Conservation (phyloP, 30 jellyfish, hydroid and myxozoan genomes). For the Pelagia noctiluca region DNA sequence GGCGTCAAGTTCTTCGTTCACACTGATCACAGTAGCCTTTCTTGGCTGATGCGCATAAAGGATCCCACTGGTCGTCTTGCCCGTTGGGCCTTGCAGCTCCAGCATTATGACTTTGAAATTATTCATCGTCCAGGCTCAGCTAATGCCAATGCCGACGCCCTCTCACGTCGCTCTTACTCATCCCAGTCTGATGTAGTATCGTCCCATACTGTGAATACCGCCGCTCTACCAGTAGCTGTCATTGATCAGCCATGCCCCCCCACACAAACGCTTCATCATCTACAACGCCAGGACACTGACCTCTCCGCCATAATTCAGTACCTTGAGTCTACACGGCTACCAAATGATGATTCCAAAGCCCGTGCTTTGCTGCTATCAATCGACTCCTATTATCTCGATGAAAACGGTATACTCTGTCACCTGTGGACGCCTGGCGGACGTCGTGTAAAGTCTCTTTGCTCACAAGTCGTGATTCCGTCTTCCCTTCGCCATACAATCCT, state of each 20-base stretch:
- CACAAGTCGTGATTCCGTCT: conserved; percentile 54
- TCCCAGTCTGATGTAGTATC: neutral
- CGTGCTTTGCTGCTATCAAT: neutral
- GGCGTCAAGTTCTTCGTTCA: conserved; percentile 17
- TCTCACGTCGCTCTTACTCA: neutral
- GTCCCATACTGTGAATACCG: no score
- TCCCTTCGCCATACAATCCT: conserved; percentile 33
- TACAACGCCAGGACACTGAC: neutral
- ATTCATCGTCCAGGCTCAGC: conserved; percentile 58
- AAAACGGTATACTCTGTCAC: conserved; percentile 25
- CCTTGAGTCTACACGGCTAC: neutral
- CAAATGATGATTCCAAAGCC: neutral
- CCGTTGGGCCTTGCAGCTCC: conserved; percentile 58
- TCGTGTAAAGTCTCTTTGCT: neutral
- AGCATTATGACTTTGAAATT: conserved; percentile 55
- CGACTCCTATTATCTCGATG: conserved; percentile 21
- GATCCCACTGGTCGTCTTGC: conserved; percentile 60
- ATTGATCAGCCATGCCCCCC: neutral
- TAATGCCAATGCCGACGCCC: conserved; percentile 48
- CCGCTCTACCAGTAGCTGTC: no score
- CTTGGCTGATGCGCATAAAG: conserved; percentile 43
- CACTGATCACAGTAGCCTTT: conserved; percentile 14
- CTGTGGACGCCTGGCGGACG: conserved; percentile 41
- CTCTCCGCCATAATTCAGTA: neutral
- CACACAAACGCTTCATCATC: neutral